Evolutionary conservation across 2,113 vertebrate species (phyloP).

Genomic region (Xyrauchen texanus): DNA sequence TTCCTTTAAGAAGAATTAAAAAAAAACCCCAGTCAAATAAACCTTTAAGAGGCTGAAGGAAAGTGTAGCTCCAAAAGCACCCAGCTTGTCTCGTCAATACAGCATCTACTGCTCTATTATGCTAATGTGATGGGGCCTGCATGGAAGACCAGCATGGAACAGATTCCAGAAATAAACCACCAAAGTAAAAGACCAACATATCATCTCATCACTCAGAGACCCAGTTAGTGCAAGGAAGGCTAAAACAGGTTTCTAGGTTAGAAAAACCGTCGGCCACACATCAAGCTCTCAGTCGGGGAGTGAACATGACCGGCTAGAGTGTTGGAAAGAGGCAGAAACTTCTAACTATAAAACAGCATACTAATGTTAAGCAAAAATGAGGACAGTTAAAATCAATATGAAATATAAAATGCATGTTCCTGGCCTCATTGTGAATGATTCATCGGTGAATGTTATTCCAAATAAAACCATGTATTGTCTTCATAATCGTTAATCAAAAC

Average conservation of each 20-base stretch:
- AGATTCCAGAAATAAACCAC: constrained; percentile 50
- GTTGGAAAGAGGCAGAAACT: no score
- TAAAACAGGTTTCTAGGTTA: constrained; percentile 52
- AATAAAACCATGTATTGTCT: no score
- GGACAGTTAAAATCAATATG: no score
- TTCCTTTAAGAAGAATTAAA: neutral
- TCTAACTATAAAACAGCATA: no score
- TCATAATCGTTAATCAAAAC: no score
- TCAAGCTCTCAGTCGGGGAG: neutral
- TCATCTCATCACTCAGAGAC: constrained; percentile 38
- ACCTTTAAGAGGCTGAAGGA: constrained; percentile 8
- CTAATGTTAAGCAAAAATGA: no score
- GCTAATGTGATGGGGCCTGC: constrained; percentile 28
- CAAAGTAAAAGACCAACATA: constrained; percentile 45
- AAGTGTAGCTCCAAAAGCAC: constrained; percentile 4
- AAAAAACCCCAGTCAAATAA: neutral
- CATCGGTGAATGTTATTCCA: no score
- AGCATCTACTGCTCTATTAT: constrained; percentile 28
- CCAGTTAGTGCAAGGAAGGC: constrained; percentile 10
- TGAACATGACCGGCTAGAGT: neutral
- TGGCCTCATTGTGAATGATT: no score
- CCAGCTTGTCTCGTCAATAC: constrained; percentile 24
- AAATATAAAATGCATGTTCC: no score
- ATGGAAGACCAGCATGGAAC: constrained; percentile 37
- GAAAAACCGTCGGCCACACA: neutral